Evolutionary conservation across 2,888 invertebrate genomes (phyloP).

Genomic region (Pandemis corylana): DNA sequence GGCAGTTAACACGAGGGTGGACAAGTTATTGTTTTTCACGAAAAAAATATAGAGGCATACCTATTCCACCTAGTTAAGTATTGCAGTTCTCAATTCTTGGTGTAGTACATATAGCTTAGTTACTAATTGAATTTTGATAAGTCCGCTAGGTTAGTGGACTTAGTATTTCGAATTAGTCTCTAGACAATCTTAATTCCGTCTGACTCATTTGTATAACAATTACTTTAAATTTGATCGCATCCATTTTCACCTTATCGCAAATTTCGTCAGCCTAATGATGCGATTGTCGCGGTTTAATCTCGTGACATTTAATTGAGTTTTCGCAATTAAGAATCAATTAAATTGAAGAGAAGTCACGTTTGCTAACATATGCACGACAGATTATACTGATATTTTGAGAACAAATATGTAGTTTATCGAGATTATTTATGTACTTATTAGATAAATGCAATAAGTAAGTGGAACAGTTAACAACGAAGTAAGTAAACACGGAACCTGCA

Average conservation of each 20-base stretch:
- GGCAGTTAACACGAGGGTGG: conserved; percentile 66
- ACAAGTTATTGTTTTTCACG: conserved; percentile 70
- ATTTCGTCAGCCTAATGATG: conserved; percentile 62
- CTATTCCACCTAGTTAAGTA: neutral
- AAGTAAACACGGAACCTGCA: neutral
- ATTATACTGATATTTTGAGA: conserved; percentile 51
- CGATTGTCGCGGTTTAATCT: conserved; percentile 74
- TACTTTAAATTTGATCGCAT: neutral
- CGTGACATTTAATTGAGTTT: conserved; percentile 70
- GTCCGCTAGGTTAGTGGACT: neutral
- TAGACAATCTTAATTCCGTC: neutral
- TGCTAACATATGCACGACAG: conserved; percentile 64
- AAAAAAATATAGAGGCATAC: neutral
- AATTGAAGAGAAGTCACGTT: conserved; percentile 72
- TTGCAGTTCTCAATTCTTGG: neutral
- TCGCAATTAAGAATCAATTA: conserved; percentile 84
- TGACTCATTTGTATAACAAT: neutral
- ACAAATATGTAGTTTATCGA: neutral
- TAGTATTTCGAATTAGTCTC: neutral
- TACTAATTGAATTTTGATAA: neutral
- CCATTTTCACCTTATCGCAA: conserved; percentile 61
- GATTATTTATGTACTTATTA: neutral
- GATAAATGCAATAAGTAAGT: neutral
- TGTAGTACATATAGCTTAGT: neutral
- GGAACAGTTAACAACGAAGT: neutral